phyloP scores from a whole-genome alignment of 1,140 invertebrate species.

The Zaprionus capensis region DNA sequence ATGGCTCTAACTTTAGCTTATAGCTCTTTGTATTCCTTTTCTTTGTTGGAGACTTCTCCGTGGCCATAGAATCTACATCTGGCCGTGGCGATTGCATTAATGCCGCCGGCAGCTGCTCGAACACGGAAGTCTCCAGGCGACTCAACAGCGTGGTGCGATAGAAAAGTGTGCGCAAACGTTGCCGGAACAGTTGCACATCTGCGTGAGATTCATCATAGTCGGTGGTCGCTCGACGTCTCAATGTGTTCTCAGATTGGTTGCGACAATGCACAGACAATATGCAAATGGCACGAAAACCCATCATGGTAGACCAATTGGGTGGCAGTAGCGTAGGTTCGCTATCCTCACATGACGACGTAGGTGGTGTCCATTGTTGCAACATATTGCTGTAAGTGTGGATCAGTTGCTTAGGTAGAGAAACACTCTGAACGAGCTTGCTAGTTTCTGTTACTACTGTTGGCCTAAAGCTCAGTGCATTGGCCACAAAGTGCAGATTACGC shows the following conservation, averaged over 20 bases:
- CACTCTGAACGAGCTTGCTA: conserved; percentile 5
- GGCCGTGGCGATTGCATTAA: conserved; percentile 31
- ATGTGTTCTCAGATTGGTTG: background rate
- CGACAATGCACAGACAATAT: conserved; percentile 55
- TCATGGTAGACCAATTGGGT: conserved; percentile 72
- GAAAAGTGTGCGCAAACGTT: conserved; percentile 65
- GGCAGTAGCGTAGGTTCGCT: conserved; percentile 33
- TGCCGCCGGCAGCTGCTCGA: conserved; percentile 45
- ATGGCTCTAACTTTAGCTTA: background rate
- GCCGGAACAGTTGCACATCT: conserved; percentile 56
- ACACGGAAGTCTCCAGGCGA: conserved; percentile 49
- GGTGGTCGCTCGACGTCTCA: background rate
- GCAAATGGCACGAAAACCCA: conserved; percentile 74
- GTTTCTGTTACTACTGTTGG: background rate
- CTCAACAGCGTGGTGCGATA: conserved; percentile 69
- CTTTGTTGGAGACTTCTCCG: too few species aligned
- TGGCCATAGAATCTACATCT: background rate
- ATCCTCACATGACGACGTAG: background rate
- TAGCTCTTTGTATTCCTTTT: background rate
- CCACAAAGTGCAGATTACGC: conserved; percentile 26
- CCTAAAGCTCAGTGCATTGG: conserved; percentile 27
- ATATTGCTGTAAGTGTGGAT: conserved; percentile 36
- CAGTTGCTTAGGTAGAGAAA: conserved; percentile 28
- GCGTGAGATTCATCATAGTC: conserved; percentile 41
- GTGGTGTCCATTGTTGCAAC: conserved; percentile 26